phyloP scores from a whole-genome alignment of 2,888 invertebrate genomes.

The Platycnemis pennipes region DNA sequence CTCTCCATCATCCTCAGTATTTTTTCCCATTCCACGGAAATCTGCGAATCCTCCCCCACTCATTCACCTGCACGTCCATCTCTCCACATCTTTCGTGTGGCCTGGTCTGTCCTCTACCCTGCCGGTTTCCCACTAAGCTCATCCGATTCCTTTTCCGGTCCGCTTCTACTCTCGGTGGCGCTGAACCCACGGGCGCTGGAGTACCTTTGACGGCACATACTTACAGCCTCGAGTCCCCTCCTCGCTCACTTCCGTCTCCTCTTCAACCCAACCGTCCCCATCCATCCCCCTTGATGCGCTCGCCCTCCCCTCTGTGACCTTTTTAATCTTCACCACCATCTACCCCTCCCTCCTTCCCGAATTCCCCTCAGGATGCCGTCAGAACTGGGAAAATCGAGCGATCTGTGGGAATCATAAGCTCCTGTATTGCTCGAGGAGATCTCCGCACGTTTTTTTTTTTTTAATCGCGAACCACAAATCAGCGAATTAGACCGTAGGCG shows the following conservation, averaged over 20 bases:
- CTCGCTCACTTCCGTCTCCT: not conserved
- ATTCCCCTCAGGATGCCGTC: too few species aligned
- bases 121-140: not conserved
- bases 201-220: not conserved
- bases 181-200: not conserved
- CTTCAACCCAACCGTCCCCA: not conserved
- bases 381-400: too few species aligned
- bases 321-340: not conserved
- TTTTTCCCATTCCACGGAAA: not conserved
- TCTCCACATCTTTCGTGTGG: not conserved
- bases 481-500: too few species aligned
- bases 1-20: not conserved
- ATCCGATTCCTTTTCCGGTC: not conserved
- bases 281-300: too few species aligned
- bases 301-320: not conserved
- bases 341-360: not conserved
- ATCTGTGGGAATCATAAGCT: too few species aligned
- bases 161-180: not conserved
- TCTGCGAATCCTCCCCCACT: not conserved
- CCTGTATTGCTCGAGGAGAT: too few species aligned
- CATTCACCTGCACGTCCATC: not conserved
- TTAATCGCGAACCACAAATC: too few species aligned
- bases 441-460: too few species aligned
- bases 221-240: conserved; percentile 18
- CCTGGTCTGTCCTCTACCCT: not conserved